Evolutionary conservation across 2,888 invertebrate genomes (phyloP), one percentile per base, ranked within the genome.

Genomic region (Drosophila anomalata): DNA sequence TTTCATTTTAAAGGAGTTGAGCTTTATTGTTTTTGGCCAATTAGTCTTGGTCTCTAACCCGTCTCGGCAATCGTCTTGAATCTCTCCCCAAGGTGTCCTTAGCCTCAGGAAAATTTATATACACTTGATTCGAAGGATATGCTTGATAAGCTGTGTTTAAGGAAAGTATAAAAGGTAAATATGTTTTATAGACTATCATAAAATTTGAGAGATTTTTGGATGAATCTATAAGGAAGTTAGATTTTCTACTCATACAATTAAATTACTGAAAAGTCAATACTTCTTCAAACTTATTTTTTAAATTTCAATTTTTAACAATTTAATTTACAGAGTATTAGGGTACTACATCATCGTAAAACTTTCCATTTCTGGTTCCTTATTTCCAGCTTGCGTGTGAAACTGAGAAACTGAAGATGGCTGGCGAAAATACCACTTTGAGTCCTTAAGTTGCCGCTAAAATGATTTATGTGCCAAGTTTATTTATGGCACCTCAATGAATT

Each of bases 401-500:
- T 69, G 69, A 33, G 33, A 55, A 60, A 71, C 17, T 36, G 29
- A 14, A 53, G 74, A 72, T 70, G 58, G 39, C 57, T 36, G 67
- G 53, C 42, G 57, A 73, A 65, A 54, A 61, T 62, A 53, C 52
- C 65, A 57, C 47, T 60, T 55, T 58, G 57, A 63, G 63, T 58
- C 50, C 56, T 53, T 61, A 77, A 77, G 60, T 73, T 77, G 62
- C 52, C 56, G 67, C 50, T 62, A 53, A 75, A 80, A 75, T 78
- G 81, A 78, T 78, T 78, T 78, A 78, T 78, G 78, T 61, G 66
- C 47, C 71, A 36, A 53, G 67, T 63, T 80, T 80, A 80, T 77
- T 77, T 77, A 78, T 80, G 62, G 80, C 81, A 77, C 78, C 78
- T 80, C 72, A 67, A 80, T 80, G 80, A 75, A 80, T 80, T 55